phyloP scores from a whole-genome alignment of 2,797 vertebrate species.

The Acipenser transmontanus region DNA sequence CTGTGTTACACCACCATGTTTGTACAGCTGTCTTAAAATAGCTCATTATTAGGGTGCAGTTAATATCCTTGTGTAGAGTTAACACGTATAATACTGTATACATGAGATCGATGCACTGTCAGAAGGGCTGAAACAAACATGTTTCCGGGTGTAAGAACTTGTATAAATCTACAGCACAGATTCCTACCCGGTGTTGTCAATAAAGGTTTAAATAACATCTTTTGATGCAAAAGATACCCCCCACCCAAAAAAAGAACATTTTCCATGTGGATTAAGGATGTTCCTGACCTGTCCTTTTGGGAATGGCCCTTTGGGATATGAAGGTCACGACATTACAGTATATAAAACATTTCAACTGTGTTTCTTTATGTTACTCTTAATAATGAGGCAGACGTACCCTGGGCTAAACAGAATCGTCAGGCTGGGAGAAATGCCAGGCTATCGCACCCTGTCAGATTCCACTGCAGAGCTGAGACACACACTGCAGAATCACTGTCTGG shows the following conservation, averaged over 20 bases:
- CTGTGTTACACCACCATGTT: too few species aligned
- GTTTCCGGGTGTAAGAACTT: too few species aligned
- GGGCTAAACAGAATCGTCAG: conserved; percentile 80
- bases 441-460: conserved; percentile 36
- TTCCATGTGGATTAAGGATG: not conserved
- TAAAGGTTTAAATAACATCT: conserved; percentile 32
- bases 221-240: conserved; percentile 17
- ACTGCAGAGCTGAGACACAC: too few species aligned
- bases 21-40: too few species aligned
- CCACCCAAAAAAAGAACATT: not conserved
- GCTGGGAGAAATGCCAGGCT: conserved; percentile 46
- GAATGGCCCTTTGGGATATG: not conserved
- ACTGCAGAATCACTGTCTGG: too few species aligned
- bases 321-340: conserved; percentile 8
- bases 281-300: not conserved
- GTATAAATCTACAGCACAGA: too few species aligned
- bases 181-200: conserved; percentile 7
- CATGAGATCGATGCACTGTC: too few species aligned
- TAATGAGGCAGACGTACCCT: conserved; percentile 53
- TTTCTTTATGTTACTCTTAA: conserved; percentile 18
- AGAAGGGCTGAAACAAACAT: too few species aligned
- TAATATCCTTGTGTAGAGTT: too few species aligned
- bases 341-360: conserved; percentile 16
- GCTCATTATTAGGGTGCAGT: too few species aligned
- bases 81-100: too few species aligned